Conservation (phyloP, 2,113 vertebrate genomes). For the Perccottus glenii region DNA sequence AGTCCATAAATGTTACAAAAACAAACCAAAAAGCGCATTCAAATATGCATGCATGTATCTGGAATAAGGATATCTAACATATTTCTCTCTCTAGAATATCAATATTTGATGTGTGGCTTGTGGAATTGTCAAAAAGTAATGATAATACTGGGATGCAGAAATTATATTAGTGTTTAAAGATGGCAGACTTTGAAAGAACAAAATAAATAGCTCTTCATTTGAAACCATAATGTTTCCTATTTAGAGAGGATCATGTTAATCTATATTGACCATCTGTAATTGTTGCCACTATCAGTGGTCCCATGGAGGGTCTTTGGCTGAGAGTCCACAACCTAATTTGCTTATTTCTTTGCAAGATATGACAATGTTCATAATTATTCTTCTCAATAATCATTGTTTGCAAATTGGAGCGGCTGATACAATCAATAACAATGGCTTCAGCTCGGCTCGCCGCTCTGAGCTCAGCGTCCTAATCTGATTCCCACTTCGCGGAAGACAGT, state of each 20-base stretch:
- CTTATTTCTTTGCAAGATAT: conserved; percentile 18
- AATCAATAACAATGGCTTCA: conserved; percentile 20
- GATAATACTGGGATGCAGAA: too few species aligned
- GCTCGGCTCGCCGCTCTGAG: conserved; percentile 14
- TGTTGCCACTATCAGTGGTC: conserved; percentile 8
- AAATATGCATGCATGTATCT: too few species aligned
- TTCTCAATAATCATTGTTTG: conserved; percentile 15
- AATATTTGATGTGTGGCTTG: too few species aligned
- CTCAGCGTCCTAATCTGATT: conserved; percentile 14
- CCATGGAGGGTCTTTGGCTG: neutral
- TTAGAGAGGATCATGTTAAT: conserved; percentile 1
- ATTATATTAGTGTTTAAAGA: too few species aligned
- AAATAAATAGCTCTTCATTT: conserved; percentile 3
- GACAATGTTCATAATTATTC: conserved; percentile 18
- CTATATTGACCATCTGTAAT: conserved; percentile 11
- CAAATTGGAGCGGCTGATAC: conserved; percentile 19
- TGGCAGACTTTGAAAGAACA: too few species aligned
- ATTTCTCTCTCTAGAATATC: too few species aligned
- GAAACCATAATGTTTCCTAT: neutral
- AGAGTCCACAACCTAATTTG: conserved; percentile 6
- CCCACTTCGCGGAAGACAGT: conserved; percentile 8
- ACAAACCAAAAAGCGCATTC: too few species aligned
- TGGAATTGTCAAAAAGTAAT: too few species aligned
- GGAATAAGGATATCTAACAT: too few species aligned
- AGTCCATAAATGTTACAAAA: too few species aligned